Evolutionary conservation across 1,140 invertebrate species (phyloP), one percentile per base, ranked within the genome.

Genomic region (Portunus trituberculatus): DNA sequence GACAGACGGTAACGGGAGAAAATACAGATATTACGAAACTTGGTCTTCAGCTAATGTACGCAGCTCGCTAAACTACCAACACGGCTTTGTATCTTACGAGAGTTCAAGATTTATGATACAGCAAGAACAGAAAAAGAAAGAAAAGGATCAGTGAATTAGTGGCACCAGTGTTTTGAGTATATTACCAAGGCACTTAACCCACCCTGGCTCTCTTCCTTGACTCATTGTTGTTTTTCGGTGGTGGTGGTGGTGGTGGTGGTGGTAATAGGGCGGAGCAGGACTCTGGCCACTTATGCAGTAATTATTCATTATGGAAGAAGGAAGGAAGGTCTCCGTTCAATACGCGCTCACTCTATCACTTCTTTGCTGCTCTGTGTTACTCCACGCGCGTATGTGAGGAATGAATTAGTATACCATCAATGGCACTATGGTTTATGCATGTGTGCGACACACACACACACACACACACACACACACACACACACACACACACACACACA

Each of bases 271-370:
- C 2, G 88, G 88, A 45, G 29, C 16, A 46, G 48, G 88, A 45
- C n/a, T 25, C 6, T 31, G n/a, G 25, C 88, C 88, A 90, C 45
- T 90, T 52, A 90, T 14, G 31, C 32, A 90, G 88, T 90, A 90
- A 90, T 90, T 90, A 90, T 90, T 90, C 88, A 90, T 90, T 48
- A 90, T 90, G 88, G 28, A 90, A 90, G 88, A 48, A 52, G 12
- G 12, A 76, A 76, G 67, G 67, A 76, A 76, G 67, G 67, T 45
- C 86, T 88, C 45, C 86, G 31, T 46, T 88, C 45, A 12, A 88
- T 88, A 45, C 29, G n/a, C 86, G 25, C 45, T 46, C 8, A 48
- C 82, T 86, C 82, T 48, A 76, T 28, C 92, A 28, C 67, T 45
- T n/a, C 45, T 28, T 92, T 0, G 31, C 31, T 88, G 2, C 45